phyloP scores from a whole-genome alignment of 2,113 vertebrate genomes.

The Hippoglossus stenolepis region DNA sequence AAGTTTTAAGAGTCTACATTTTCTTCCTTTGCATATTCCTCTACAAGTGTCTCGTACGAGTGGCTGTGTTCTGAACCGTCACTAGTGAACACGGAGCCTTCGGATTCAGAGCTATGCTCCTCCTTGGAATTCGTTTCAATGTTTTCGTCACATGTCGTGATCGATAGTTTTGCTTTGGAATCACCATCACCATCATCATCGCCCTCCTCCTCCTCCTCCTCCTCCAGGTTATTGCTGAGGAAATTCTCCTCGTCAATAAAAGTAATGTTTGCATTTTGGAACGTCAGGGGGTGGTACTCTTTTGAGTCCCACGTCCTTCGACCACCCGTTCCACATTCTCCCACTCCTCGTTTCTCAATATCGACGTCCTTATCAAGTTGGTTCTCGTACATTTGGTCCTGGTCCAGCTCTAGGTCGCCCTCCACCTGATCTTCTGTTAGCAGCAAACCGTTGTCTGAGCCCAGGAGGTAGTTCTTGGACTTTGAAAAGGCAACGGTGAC shows the following conservation, averaged over 20 bases:
- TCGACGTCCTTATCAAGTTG: constrained; percentile 93
- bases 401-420: constrained; percentile 65
- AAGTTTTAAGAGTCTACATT: constrained; percentile 72
- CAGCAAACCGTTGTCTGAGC: constrained; percentile 84
- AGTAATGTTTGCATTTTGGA: constrained; percentile 89
- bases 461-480: constrained; percentile 87
- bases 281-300: constrained; percentile 88
- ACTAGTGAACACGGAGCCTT: constrained; percentile 90
- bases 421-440: constrained; percentile 80
- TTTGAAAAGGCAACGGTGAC: constrained; percentile 92
- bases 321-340: constrained; percentile 51
- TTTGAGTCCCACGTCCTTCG: constrained; percentile 87
- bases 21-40: constrained; percentile 90
- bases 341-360: constrained; percentile 74
- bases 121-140: constrained; percentile 80
- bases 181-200: constrained; percentile 79
- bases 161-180: constrained; percentile 88
- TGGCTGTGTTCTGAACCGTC: constrained; percentile 86
- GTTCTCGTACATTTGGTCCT: constrained; percentile 84
- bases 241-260: constrained; percentile 88
- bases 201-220: constrained; percentile 6
- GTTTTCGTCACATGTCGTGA: constrained; percentile 89
- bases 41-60: constrained; percentile 93
- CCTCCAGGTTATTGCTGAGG: constrained; percentile 75
- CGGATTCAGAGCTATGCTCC: constrained; percentile 85